These are phyloP conservation scores for Zapus hudsonius DNA, from an alignment of 2,113 vertebrate genomes.

Conservation along the genomic window DNA sequence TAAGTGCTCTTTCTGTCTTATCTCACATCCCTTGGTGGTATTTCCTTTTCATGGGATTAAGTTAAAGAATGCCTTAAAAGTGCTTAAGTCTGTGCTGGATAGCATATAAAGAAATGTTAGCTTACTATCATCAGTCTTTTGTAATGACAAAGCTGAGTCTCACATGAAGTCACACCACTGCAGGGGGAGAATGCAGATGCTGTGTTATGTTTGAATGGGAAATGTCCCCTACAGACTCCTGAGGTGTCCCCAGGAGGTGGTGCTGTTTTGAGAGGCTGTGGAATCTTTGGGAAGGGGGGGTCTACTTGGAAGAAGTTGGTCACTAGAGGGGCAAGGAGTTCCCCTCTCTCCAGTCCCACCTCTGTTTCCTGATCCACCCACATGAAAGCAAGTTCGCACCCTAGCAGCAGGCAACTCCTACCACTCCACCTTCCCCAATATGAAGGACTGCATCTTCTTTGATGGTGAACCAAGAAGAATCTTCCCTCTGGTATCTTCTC, in stretches of 20 bases:
- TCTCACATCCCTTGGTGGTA: constrained; percentile 2
- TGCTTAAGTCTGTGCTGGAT: background rate
- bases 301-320: background rate
- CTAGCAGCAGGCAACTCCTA: background rate
- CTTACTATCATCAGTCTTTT: background rate
- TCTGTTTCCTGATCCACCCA: background rate
- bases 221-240: background rate
- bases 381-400: background rate
- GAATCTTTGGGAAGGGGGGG: background rate
- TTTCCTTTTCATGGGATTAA: constrained; percentile 53
- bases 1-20: constrained; percentile 62
- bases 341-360: too few species aligned
- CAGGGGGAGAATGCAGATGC: background rate
- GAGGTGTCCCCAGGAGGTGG: background rate
- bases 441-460: background rate
- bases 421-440: too few species aligned
- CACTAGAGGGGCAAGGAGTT: background rate
- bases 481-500: background rate
- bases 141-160: background rate
- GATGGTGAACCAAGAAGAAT: background rate
- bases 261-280: background rate
- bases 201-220: background rate
- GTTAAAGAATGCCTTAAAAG: constrained; percentile 41
- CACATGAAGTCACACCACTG: background rate
- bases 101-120: constrained; percentile 14